A percentile compares a stretch with the other conserved stretches of the same genome.
Evolutionary conservation across 2,888 invertebrate genomes (phyloP).

Genomic region (Cantharis lateralis): DNA sequence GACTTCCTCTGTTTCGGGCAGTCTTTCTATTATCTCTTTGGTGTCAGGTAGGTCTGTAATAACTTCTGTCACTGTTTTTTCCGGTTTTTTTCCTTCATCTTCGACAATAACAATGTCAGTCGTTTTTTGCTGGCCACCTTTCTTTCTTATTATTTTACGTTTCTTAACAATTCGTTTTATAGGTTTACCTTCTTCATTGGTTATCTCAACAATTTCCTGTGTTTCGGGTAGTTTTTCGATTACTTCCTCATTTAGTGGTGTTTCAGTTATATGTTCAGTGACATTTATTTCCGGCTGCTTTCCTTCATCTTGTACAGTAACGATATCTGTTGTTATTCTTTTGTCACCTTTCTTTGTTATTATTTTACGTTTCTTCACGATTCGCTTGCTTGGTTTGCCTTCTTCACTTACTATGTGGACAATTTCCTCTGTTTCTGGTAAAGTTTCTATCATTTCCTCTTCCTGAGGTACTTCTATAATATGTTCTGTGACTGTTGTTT

Average conservation of each 20-base stretch:
- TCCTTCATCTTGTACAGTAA: slow-evolving; percentile 53
- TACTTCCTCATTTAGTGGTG: slow-evolving; percentile 22
- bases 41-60: slow-evolving; percentile 36
- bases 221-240: slow-evolving; percentile 26
- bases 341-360: slow-evolving; percentile 53
- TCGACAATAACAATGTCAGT: slow-evolving; percentile 29
- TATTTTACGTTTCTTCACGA: slow-evolving; percentile 40
- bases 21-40: slow-evolving; percentile 32
- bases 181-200: slow-evolving; percentile 20
- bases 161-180: slow-evolving; percentile 45
- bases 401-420: no score
- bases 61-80: slow-evolving; percentile 31
- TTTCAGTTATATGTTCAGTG: slow-evolving; percentile 41
- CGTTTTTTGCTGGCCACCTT: slow-evolving; percentile 43
- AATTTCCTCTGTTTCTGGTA: no score
- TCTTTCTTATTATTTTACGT: slow-evolving; percentile 47
- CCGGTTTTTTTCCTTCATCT: slow-evolving; percentile 31
- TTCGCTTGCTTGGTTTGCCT: no score
- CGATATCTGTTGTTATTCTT: slow-evolving; percentile 56
- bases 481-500: slow-evolving; percentile 32
- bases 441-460: neutral
- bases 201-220: slow-evolving; percentile 25
- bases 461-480: slow-evolving; percentile 37
- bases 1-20: slow-evolving; percentile 40
- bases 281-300: slow-evolving; percentile 52